Evolutionary conservation across 2,888 invertebrate genomes (phyloP).

Genomic region (Xestia xanthographa): DNA sequence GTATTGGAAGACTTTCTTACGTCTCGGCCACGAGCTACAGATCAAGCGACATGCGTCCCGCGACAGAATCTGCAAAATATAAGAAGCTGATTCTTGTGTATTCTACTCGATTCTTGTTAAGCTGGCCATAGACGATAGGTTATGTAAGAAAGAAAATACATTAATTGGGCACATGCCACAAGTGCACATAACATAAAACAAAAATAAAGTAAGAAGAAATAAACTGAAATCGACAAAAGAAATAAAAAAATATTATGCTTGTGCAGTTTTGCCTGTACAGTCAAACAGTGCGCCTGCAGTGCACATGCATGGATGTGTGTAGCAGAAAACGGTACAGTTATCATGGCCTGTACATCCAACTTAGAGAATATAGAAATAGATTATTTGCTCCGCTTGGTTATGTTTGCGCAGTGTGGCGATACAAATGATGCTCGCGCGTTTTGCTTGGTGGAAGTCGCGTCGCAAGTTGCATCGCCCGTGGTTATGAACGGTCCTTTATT

Average conservation of each 20-base stretch:
- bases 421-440: neutral
- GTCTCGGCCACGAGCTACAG: neutral
- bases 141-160: neutral
- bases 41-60: neutral
- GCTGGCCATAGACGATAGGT: too few species aligned
- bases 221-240: too few species aligned
- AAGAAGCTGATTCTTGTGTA: too few species aligned
- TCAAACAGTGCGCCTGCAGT: neutral
- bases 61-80: too few species aligned
- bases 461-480: neutral
- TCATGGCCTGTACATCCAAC: neutral
- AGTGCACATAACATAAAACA: neutral
- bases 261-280: neutral
- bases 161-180: too few species aligned
- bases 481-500: neutral
- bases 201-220: neutral
- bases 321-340: neutral
- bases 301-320: neutral
- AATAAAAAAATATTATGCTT: too few species aligned
- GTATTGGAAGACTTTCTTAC: constrained; percentile 5
- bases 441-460: neutral
- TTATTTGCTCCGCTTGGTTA: too few species aligned
- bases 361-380: too few species aligned
- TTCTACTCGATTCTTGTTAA: too few species aligned
- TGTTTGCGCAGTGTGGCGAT: neutral